Evolutionary conservation across 2,797 vertebrate species (phyloP), one percentile per base, ranked within the genome.

Genomic region (Acanthornis magna): DNA sequence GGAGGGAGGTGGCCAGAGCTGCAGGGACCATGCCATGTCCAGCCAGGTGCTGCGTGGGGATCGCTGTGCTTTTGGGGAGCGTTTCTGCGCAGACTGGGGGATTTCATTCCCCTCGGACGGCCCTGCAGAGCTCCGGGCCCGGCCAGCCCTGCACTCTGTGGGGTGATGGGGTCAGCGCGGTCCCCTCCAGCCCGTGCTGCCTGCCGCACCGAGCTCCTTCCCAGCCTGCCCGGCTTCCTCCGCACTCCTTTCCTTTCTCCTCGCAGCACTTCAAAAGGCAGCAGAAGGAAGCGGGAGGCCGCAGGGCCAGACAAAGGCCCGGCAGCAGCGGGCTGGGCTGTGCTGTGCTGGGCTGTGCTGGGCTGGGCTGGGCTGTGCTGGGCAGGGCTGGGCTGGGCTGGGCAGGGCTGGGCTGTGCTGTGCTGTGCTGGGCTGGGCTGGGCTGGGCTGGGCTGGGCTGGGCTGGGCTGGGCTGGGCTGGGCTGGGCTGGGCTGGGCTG

Each of bases 21-120:
- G n/a, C 38, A 1, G 1, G 0, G 58, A 32, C 47, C 25, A 11
- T 25, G 43, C 40, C 25, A 0, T 4, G 17, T 6, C 43, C 68
- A 54, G 43, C n/a, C 61, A 6, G 34, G 21, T 18, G 61, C 3
- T 45, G 54, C 3, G 21, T 36, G 19, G 40, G 15, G 26, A 38
- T 95, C 11, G 47, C 2, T 34, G 38, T 9, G 60, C 11, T 29
- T 30, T 23, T 29, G 23, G n/a, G 42, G 50, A 60, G 36, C 27
- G 9, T 22, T 87, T 61, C 78, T 34, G 27, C 20, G 76, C 48
- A 4, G 32, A 3, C 3, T 0, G 17, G 10, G 18, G 38, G 25
- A 11, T 34, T 78, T 42, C 6, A 2, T 27, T 26, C 12, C 29
- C 42, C 21, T n/a, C 20, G 29, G 10, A 10, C 14, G 9, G 42